phyloP scores from a whole-genome alignment of 2,888 invertebrate genomes.

The Melieria omissa region DNA sequence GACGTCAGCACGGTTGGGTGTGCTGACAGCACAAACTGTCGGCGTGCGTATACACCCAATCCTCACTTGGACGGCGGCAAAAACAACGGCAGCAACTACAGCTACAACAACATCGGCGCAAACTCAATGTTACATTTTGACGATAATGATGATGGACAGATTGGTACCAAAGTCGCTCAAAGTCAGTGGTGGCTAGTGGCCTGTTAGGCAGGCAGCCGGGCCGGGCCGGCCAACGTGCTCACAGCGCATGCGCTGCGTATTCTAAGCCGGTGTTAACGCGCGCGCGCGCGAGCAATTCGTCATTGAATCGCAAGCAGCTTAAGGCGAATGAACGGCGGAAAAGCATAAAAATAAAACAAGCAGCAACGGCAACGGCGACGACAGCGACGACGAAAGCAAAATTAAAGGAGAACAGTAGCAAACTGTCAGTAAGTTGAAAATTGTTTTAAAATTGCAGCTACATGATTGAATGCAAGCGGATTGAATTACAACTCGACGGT shows the following conservation, averaged over 20 bases:
- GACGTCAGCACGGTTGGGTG: constrained; percentile 20
- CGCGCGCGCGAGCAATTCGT: constrained; percentile 27
- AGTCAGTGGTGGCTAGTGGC: constrained; percentile 6
- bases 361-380: neutral
- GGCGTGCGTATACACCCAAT: neutral
- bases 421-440: constrained; percentile 64
- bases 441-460: constrained; percentile 65
- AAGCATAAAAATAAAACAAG: too few relatives aligned
- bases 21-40: constrained; percentile 22
- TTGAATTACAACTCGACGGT: constrained; percentile 59
- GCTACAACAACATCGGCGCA: constrained; percentile 23
- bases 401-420: constrained; percentile 44
- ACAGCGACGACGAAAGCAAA: constrained; percentile 37
- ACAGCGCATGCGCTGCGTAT: constrained; percentile 16
- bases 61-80: constrained; percentile 9
- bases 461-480: constrained; percentile 64
- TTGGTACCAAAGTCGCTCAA: constrained; percentile 62
- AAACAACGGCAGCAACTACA: constrained; percentile 26
- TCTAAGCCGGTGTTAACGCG: neutral
- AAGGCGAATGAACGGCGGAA: neutral
- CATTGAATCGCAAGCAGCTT: constrained; percentile 29
- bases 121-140: constrained; percentile 51
- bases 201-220: constrained; percentile 41
- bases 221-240: constrained; percentile 42
- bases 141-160: constrained; percentile 66